Conservation (phyloP, 2,888 invertebrate genomes). For the Vanessa cardui region DNA sequence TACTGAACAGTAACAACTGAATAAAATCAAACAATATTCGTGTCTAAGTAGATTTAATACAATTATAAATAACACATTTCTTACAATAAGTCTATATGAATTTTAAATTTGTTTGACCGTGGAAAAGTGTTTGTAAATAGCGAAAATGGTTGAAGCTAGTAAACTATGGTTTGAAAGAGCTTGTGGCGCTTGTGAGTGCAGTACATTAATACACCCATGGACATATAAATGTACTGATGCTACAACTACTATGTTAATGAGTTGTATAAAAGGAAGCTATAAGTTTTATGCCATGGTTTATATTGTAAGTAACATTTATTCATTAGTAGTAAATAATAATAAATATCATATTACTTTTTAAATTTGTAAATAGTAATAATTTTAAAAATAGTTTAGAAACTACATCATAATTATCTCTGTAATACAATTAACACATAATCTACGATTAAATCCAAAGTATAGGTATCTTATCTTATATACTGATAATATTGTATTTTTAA, state of each 20-base stretch:
- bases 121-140: constrained; percentile 16
- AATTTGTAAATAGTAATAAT: too few species aligned
- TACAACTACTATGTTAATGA: constrained; percentile 66
- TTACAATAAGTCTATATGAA: background rate
- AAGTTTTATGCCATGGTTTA: constrained; percentile 80
- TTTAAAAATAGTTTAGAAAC: too few species aligned
- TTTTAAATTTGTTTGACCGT: background rate
- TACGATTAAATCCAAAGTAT: too few species aligned
- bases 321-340: too few species aligned
- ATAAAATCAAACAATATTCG: background rate
- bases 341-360: too few species aligned
- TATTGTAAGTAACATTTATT: constrained; percentile 62
- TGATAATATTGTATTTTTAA: too few species aligned
- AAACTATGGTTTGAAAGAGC: constrained; percentile 76
- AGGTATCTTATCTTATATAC: too few species aligned
- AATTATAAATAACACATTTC: background rate
- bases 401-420: too few species aligned
- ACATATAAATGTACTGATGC: constrained; percentile 71
- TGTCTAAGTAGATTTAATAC: background rate
- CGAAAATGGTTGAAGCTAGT: constrained; percentile 77
- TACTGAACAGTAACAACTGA: background rate
- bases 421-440: too few species aligned
- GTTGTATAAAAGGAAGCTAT: constrained; percentile 75
- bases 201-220: constrained; percentile 78
- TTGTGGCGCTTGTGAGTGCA: constrained; percentile 61